These are phyloP conservation scores for Conomelus anceps DNA, from an alignment of 2,888 invertebrate species.

Conservation along the genomic window DNA sequence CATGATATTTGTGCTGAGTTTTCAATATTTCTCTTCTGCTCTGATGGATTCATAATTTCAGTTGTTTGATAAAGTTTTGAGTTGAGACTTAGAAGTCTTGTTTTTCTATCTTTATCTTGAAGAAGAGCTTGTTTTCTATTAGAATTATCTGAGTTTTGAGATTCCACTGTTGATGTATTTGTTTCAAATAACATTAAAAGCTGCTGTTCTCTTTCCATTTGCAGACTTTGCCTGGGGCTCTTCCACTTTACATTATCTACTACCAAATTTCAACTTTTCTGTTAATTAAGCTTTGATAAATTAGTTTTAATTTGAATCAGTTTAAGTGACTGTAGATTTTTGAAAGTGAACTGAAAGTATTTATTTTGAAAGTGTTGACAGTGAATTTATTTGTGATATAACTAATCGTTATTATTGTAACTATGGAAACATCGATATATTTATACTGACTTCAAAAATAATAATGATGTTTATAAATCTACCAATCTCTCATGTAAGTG, in stretches of 20 bases:
- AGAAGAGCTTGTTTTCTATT: neutral
- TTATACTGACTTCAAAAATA: too few species aligned
- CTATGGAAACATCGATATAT: conserved; percentile 39
- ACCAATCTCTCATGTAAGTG: too few species aligned
- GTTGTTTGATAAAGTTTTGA: neutral
- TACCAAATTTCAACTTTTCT: neutral
- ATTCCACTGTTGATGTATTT: neutral
- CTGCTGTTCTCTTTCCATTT: neutral
- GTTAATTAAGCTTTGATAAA: neutral
- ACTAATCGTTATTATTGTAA: neutral
- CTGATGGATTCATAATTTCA: neutral
- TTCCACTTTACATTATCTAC: too few species aligned
- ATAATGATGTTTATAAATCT: too few species aligned
- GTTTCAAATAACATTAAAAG: neutral
- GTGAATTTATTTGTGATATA: neutral
- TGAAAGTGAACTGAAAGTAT: too few species aligned
- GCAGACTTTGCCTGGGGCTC: neutral
- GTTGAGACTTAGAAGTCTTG: neutral
- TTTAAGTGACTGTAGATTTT: neutral
- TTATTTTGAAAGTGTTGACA: neutral
- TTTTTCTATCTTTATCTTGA: neutral
- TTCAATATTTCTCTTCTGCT: neutral
- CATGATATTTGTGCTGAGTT: neutral
- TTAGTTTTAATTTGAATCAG: neutral
- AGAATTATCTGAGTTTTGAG: neutral